phyloP scores from a whole-genome alignment of 2,113 vertebrate genomes.

The Elephas maximus region DNA sequence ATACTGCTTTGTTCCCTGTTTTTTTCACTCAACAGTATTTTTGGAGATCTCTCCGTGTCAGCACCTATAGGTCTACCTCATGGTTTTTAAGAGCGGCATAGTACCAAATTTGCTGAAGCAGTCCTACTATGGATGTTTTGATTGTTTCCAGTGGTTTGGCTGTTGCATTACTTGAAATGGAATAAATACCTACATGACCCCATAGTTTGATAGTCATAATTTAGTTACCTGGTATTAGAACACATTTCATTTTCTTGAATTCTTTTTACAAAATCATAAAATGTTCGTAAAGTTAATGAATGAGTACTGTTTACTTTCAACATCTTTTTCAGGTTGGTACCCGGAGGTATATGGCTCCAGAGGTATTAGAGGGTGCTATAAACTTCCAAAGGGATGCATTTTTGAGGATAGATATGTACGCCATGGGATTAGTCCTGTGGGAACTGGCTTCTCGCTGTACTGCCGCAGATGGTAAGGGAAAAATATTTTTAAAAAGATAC shows the following conservation, averaged over 20 bases:
- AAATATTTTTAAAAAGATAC: not conserved
- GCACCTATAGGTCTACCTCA: not conserved
- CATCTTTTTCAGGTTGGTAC: conserved; percentile 94
- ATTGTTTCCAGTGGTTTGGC: not conserved
- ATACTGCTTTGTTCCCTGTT: not conserved
- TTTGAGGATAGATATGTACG: conserved; percentile 98
- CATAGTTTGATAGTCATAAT: not conserved
- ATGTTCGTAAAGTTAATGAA: conserved; percentile 57
- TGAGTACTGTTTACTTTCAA: conserved; percentile 71
- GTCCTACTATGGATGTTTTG: not conserved
- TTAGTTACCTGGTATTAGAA: conserved; percentile 9
- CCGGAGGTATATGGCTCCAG: conserved; percentile 98
- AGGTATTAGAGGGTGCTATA: conserved; percentile 99
- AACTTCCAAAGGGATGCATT: conserved; percentile 99
- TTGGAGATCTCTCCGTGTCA: not conserved
- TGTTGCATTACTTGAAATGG: not conserved
- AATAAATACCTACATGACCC: not conserved
- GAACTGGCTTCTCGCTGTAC: conserved; percentile 97
- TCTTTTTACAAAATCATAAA: conserved; percentile 54
- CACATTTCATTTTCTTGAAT: conserved; percentile 47
- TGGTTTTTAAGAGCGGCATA: not conserved
- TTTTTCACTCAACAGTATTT: not conserved
- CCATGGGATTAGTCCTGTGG: conserved; percentile 97
- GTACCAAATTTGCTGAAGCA: not conserved
- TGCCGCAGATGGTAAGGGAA: conserved; percentile 94